Base-by-base conservation (phyloP, 2,797 vertebrate genomes). In the Micrastur ruficollis region DNA sequence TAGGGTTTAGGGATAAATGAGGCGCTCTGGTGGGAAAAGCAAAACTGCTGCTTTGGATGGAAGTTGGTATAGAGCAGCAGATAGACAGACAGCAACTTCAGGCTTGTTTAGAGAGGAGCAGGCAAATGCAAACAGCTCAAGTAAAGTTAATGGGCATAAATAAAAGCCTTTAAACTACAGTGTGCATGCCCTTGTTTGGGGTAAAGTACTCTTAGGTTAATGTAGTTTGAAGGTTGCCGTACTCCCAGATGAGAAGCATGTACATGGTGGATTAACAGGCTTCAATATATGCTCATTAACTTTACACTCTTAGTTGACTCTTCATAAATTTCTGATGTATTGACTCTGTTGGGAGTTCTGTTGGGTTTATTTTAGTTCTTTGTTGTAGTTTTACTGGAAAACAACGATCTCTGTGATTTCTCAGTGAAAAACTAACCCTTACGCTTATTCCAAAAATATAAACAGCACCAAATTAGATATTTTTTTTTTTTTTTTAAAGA, bases 321-420 rank as follows among this genome's bases (percentile, higher is more conserved):
- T 92, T 96, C 90, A 89, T 93, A 90, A 94, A 94, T 96, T 96
- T 86, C 90, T 96, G 92, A 94, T 94, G 50, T 62, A 68, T 95
- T 81, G 90, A 75, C 42, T 92, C 82, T 89, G 38, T 79, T 50
- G 76, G 86, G 93, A 93, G 40, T 75, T 89, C 71, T 75, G 10
- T 68, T 81, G 34, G 29, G 12, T 81, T 95, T 75, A 25, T 78
- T 88, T 86, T 81, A 73, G 56, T 65, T 94, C 65, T 84, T 94
- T 95, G 23, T 55, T 65, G 81, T 40, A 70, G 70, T 86, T 93
- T 88, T 79, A 84, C 32, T 4, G 18, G 80, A 89, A 94, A 95
- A 84, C 18, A 91, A 29, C 53, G 46, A 17, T 44, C 12, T 63
- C 49, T 62, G 14, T 53, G 47, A 67, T 76, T 93, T 95, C 29